Conservation (phyloP, 2,797 vertebrate genomes). For the Aldrovandia affinis region DNA sequence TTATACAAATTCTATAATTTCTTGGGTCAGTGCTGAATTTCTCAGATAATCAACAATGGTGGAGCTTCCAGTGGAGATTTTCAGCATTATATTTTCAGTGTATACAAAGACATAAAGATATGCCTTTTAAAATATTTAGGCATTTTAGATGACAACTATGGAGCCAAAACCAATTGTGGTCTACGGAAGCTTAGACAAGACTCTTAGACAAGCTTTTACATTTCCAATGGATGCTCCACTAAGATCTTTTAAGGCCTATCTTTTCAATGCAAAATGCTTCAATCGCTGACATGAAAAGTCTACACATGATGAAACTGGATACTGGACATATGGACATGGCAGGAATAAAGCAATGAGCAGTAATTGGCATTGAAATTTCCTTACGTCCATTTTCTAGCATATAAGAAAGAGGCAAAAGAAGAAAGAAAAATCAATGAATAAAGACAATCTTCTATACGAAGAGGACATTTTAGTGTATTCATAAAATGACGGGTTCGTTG, state of each 20-base stretch:
- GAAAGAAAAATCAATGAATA: slow-evolving; percentile 55
- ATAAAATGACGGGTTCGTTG: background rate
- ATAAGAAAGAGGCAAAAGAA: slow-evolving; percentile 11
- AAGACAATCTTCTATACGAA: slow-evolving; percentile 38
- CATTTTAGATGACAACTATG: background rate
- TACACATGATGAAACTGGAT: background rate
- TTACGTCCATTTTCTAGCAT: background rate
- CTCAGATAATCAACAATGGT: background rate
- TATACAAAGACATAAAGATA: background rate
- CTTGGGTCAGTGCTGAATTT: background rate
- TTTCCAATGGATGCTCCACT: slow-evolving; percentile 39
- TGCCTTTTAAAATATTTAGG: background rate
- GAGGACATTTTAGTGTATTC: background rate
- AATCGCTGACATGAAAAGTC: background rate
- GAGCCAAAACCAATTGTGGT: background rate
- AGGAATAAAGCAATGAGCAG: background rate
- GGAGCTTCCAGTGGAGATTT: background rate
- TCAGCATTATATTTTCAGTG: background rate
- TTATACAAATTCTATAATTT: background rate
- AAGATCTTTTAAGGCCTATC: slow-evolving; percentile 30
- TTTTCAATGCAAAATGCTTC: background rate
- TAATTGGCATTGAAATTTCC: background rate
- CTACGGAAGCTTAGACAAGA: background rate
- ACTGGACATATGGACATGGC: background rate
- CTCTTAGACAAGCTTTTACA: background rate